Evolutionary conservation across 1,140 invertebrate genomes (phyloP).

Genomic region (Drosophila santomea): DNA sequence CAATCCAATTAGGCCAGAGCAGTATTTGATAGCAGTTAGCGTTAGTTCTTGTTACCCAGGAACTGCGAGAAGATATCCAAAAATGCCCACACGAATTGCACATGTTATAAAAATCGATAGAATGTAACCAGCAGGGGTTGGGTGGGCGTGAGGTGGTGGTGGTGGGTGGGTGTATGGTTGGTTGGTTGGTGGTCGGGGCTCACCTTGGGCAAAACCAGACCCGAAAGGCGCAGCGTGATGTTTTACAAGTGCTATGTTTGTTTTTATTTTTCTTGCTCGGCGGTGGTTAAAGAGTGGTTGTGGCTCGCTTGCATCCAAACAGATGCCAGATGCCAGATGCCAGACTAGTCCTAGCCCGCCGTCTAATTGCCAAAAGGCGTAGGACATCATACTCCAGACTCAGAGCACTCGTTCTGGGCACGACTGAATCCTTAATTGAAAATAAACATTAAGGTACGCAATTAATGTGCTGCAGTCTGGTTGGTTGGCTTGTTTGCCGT

Average conservation of each 20-base stretch:
- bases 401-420: conserved; percentile 27
- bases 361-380: conserved; percentile 78
- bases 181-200: conserved; percentile 10
- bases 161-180: neutral
- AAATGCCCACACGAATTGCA: conserved; percentile 28
- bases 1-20: conserved; percentile 68
- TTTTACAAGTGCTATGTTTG: conserved; percentile 71
- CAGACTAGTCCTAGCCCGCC: conserved; percentile 41
- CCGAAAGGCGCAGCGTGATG: conserved; percentile 67
- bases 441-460: conserved; percentile 67
- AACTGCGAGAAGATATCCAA: conserved; percentile 44
- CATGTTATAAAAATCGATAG: conserved; percentile 69
- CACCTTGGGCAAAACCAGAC: conserved; percentile 69
- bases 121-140: conserved; percentile 55
- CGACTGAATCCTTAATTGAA: conserved; percentile 72
- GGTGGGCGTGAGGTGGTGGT: conserved; percentile 7
- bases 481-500: conserved; percentile 1
- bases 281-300: conserved; percentile 39
- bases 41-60: conserved; percentile 46
- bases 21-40: conserved; percentile 41
- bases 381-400: conserved; percentile 25
- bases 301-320: conserved; percentile 66
- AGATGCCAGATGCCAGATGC: conserved; percentile 53
- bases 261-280: conserved; percentile 37
- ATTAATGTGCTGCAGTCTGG: conserved; percentile 48